Evolutionary conservation across 1,140 invertebrate genomes (phyloP).

Genomic region (Marisa cornuarietis): DNA sequence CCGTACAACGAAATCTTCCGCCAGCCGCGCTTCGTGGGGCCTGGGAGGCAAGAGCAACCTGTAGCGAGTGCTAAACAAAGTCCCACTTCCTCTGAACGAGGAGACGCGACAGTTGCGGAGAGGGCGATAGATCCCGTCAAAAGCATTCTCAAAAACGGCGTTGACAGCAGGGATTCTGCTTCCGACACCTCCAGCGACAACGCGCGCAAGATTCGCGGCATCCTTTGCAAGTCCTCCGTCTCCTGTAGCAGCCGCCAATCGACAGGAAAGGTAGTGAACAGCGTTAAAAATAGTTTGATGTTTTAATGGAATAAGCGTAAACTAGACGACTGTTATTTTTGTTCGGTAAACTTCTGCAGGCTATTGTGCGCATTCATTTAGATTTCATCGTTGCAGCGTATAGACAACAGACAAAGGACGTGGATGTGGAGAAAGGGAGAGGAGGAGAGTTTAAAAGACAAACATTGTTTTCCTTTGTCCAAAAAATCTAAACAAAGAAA

Average conservation of each 20-base stretch:
- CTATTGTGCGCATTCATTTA: too few relatives aligned
- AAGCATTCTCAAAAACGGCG: conserved; percentile 5
- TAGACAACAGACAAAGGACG: too few relatives aligned
- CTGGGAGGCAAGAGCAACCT: background rate
- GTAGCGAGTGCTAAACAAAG: background rate
- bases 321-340: too few relatives aligned
- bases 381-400: too few relatives aligned
- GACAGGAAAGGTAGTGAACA: background rate
- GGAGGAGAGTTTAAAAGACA: too few relatives aligned
- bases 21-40: background rate
- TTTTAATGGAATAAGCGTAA: too few relatives aligned
- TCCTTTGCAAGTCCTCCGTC: conserved; percentile 21
- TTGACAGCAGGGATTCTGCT: background rate
- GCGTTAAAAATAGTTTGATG: too few relatives aligned
- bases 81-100: background rate
- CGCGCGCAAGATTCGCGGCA: conserved; percentile 5
- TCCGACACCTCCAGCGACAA: conserved; percentile 7
- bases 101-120: background rate
- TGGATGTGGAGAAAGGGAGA: too few relatives aligned
- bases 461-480: too few relatives aligned
- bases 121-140: background rate
- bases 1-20: conserved; percentile 18
- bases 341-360: too few relatives aligned
- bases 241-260: conserved; percentile 21
- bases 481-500: too few relatives aligned